phyloP scores from a whole-genome alignment of 2,888 invertebrate species.

The Eremobia ochroleuca region DNA sequence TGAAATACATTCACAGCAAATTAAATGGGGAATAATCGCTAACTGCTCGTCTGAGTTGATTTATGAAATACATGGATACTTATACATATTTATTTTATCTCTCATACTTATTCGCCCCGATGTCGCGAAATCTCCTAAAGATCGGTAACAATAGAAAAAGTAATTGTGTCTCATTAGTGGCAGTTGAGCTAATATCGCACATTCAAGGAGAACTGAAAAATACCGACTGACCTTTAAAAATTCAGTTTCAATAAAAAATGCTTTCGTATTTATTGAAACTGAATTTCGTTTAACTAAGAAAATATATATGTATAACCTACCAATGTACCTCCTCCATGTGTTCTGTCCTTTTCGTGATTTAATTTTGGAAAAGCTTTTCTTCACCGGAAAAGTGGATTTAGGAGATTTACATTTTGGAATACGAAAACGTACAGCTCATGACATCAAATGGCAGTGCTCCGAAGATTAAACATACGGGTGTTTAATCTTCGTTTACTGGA shows the following conservation, averaged over 20 bases:
- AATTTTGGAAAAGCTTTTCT: slow-evolving; percentile 36
- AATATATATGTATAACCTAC: background rate
- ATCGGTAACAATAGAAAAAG: too few species aligned
- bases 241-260: background rate
- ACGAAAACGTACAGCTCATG: slow-evolving; percentile 23
- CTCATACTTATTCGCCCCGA: too few species aligned
- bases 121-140: too few species aligned
- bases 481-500: slow-evolving; percentile 39
- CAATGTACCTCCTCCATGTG: background rate
- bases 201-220: background rate
- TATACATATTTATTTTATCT: background rate
- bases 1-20: background rate
- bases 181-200: too few species aligned
- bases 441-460: slow-evolving; percentile 27
- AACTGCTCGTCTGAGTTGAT: slow-evolving; percentile 35
- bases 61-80: slow-evolving; percentile 17
- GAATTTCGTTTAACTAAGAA: too few species aligned
- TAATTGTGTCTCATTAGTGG: too few species aligned
- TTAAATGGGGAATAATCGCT: slow-evolving; percentile 36
- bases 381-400: slow-evolving; percentile 14
- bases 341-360: slow-evolving; percentile 11
- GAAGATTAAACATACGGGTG: slow-evolving; percentile 37
- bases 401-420: slow-evolving; percentile 20
- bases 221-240: background rate
- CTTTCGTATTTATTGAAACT: background rate